Percentiles rank a stretch among this genome's conserved stretches.
Conservation (phyloP, 1,140 invertebrate genomes). For the Hirudo medicinalis region DNA sequence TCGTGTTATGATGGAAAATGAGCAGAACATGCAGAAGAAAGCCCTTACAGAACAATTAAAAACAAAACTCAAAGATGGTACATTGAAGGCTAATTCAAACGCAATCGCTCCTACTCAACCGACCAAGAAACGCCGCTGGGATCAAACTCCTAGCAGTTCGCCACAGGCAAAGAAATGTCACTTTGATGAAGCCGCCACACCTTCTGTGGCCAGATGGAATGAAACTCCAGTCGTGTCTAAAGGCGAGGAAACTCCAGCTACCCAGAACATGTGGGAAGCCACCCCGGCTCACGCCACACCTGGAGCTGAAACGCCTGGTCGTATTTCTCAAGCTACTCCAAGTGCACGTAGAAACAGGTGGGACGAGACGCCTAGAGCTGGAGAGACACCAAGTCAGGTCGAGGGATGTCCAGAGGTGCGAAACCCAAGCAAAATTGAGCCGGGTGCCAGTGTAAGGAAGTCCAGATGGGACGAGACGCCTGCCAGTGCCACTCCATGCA, state of each 20-base stretch:
- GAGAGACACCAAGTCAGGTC: constrained; percentile 51
- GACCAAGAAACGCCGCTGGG: constrained; percentile 75
- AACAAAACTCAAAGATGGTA: constrained; percentile 86
- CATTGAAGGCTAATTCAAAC: constrained; percentile 50
- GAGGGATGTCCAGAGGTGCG: constrained; percentile 17
- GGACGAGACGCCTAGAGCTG: constrained; percentile 98
- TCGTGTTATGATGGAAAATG: constrained; percentile 89
- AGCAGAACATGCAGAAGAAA: constrained; percentile 47
- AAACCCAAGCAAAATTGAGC: constrained; percentile 46
- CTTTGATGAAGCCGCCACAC: constrained; percentile 44
- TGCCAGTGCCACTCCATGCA: constrained; percentile 26
- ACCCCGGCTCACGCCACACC: constrained; percentile 81
- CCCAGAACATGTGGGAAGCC: constrained; percentile 80
- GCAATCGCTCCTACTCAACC: constrained; percentile 22
- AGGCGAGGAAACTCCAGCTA: constrained; percentile 76
- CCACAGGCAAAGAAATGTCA: constrained; percentile 50
- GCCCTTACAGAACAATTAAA: constrained; percentile 72
- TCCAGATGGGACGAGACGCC: constrained; percentile 95
- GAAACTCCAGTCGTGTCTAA: constrained; percentile 80
- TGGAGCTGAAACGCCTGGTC: constrained; percentile 65
- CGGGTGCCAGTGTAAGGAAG: constrained; percentile 75
- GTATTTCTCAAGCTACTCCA: constrained; percentile 55
- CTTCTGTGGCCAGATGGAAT: constrained; percentile 58
- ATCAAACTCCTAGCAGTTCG: constrained; percentile 60
- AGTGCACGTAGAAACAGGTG: constrained; percentile 81